These are phyloP conservation scores for Lithosia quadra DNA, from an alignment of 2,888 invertebrate genomes.

Conservation along the genomic window DNA sequence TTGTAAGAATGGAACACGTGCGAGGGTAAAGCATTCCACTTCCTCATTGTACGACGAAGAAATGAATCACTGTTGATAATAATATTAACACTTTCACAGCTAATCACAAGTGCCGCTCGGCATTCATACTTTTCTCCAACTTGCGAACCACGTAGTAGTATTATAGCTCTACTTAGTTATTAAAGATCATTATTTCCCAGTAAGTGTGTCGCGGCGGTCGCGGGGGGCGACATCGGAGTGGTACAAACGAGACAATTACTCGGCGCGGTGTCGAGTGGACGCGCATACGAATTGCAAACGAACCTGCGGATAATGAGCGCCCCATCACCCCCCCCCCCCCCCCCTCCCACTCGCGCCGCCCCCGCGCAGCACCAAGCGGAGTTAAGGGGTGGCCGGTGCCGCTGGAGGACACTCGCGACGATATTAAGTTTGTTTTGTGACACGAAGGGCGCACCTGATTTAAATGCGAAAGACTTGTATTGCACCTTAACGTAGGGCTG, in stretches of 20 bases:
- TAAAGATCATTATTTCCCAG: constrained; percentile 6
- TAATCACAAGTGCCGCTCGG: too few species aligned
- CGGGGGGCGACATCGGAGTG: constrained; percentile 16
- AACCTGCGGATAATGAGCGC: constrained; percentile 52
- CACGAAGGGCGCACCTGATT: constrained; percentile 60
- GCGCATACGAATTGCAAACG: constrained; percentile 55
- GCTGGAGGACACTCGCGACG: constrained; percentile 51
- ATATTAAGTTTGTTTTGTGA: constrained; percentile 73
- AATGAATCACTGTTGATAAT: too few species aligned
- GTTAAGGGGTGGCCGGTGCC: constrained; percentile 18
- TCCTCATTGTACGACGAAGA: too few species aligned
- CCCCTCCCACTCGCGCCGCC: not conserved
- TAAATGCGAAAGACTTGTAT: constrained; percentile 62
- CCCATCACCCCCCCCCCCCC: constrained; percentile 9
- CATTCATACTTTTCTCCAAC: too few species aligned
- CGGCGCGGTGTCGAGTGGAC: constrained; percentile 61
- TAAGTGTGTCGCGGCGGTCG: not conserved
- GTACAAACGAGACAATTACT: constrained; percentile 59
- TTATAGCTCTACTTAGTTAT: too few species aligned
- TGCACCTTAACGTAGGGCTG: constrained; percentile 31
- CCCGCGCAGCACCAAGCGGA: constrained; percentile 17
- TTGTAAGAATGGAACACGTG: too few species aligned
- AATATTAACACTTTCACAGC: too few species aligned
- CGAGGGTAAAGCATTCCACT: too few species aligned
- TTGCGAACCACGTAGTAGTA: too few species aligned